Conservation (phyloP, 2,113 vertebrate genomes). For the Anthoscopus minutus region DNA sequence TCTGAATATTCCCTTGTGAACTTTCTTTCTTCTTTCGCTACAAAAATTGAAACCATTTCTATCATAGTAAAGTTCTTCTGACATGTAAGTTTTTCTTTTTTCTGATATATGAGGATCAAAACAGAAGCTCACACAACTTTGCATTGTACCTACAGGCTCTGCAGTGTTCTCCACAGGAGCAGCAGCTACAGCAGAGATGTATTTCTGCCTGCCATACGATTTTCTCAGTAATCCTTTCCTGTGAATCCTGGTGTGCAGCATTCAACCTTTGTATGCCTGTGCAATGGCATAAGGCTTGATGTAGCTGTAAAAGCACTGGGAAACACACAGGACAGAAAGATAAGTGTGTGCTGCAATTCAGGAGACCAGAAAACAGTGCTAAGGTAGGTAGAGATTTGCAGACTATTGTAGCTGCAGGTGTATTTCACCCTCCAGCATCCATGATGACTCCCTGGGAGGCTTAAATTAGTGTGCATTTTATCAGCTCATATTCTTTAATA, state of each 20-base stretch:
- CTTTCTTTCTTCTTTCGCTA: neutral
- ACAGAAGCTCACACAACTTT: neutral
- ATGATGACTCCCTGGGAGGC: neutral
- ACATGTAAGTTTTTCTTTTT: neutral
- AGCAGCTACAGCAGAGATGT: neutral
- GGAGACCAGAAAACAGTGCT: neutral
- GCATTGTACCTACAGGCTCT: neutral
- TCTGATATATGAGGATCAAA: neutral
- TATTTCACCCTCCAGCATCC: accelerated
- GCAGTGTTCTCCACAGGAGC: neutral
- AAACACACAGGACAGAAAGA: neutral
- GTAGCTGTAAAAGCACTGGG: neutral
- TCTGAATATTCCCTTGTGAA: neutral
- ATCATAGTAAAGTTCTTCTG: neutral
- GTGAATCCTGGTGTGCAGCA: neutral
- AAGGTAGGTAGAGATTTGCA: neutral
- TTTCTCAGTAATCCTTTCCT: neutral
- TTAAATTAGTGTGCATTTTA: neutral
- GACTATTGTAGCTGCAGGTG: neutral
- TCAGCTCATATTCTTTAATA: neutral
- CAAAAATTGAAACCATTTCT: neutral
- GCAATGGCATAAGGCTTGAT: neutral
- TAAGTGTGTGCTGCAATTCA: neutral
- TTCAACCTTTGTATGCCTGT: neutral
- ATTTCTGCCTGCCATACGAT: neutral